Percentiles rank a stretch among this genome's conserved stretches.
phyloP scores from a whole-genome alignment of 1,140 invertebrate genomes.

The Drosophila suzukii region DNA sequence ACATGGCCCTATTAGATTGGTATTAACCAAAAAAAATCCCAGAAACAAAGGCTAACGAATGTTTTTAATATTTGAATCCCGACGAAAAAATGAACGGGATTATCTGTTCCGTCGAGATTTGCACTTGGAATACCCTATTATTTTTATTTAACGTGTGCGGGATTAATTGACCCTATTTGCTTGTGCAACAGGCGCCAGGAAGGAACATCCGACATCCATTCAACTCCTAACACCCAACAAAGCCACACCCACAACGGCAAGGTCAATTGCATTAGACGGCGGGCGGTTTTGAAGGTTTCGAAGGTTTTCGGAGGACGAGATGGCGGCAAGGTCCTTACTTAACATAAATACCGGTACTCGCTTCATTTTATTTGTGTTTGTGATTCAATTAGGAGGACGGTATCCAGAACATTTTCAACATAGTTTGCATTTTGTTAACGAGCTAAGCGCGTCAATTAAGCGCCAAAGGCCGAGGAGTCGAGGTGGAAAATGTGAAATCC shows the following conservation, averaged over 20 bases:
- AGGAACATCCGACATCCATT: neutral
- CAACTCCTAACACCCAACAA: neutral
- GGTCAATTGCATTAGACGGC: constrained; percentile 49
- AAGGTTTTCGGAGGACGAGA: neutral
- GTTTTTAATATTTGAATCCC: too few species aligned
- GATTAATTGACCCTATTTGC: neutral
- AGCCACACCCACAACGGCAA: constrained; percentile 18
- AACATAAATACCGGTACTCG: constrained; percentile 45
- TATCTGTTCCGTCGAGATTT: too few species aligned
- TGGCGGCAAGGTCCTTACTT: constrained; percentile 10
- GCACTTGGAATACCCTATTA: too few species aligned
- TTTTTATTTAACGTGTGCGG: too few species aligned
- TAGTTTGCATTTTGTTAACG: constrained; percentile 79
- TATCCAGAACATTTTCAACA: constrained; percentile 56
- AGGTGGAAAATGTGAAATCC: constrained; percentile 4
- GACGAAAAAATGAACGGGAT: too few species aligned
- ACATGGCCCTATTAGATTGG: too few species aligned
- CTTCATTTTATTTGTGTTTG: constrained; percentile 24
- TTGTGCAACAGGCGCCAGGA: neutral
- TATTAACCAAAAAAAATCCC: too few species aligned
- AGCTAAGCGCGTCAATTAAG: constrained; percentile 81
- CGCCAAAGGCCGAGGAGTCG: constrained; percentile 44
- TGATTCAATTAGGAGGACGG: constrained; percentile 71
- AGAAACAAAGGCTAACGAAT: too few species aligned
- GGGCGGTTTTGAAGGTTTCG: neutral